These are phyloP conservation scores for Conus betulinus DNA, from an alignment of 1,140 invertebrate genomes.

Conservation along the genomic window DNA sequence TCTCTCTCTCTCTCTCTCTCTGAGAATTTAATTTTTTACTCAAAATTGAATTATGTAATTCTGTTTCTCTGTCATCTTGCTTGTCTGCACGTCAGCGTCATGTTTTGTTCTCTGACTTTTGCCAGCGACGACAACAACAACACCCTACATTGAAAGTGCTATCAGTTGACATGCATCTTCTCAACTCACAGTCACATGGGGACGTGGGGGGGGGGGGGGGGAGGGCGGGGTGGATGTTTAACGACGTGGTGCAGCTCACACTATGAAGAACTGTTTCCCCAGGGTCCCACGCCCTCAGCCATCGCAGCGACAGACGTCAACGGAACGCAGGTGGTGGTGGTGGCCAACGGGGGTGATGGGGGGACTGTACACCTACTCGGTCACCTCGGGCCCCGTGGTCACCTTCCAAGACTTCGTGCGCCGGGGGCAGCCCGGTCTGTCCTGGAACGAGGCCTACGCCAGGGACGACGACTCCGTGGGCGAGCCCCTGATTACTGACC, in stretches of 20 bases:
- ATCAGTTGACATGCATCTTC: no score
- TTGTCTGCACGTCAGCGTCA: no score
- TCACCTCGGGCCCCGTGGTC: slow-evolving; percentile 13
- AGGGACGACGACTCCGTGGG: slow-evolving; percentile 28
- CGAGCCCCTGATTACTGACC: slow-evolving; percentile 12
- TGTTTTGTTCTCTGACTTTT: no score
- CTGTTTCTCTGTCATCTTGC: no score
- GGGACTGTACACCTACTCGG: slow-evolving; percentile 33
- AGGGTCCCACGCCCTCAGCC: slow-evolving; percentile 36
- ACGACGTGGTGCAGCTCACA: neutral
- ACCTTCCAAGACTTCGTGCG: slow-evolving; percentile 20
- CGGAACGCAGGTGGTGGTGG: slow-evolving; percentile 21
- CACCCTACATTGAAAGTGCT: no score
- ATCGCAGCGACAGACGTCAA: slow-evolving; percentile 11
- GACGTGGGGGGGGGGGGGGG: neutral
- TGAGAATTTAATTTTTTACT: no score
- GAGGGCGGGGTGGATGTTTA: neutral
- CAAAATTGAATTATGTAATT: no score
- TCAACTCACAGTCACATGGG: neutral
- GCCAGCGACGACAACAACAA: no score
- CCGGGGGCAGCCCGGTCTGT: slow-evolving; percentile 21
- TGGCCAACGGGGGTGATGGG: slow-evolving; percentile 40
- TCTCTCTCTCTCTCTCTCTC: no score
- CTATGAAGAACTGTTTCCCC: neutral
- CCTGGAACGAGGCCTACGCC: slow-evolving; percentile 31